Evolutionary conservation across 2,797 vertebrate genomes (phyloP).

Genomic region (Triplophysa yarkandensis): DNA sequence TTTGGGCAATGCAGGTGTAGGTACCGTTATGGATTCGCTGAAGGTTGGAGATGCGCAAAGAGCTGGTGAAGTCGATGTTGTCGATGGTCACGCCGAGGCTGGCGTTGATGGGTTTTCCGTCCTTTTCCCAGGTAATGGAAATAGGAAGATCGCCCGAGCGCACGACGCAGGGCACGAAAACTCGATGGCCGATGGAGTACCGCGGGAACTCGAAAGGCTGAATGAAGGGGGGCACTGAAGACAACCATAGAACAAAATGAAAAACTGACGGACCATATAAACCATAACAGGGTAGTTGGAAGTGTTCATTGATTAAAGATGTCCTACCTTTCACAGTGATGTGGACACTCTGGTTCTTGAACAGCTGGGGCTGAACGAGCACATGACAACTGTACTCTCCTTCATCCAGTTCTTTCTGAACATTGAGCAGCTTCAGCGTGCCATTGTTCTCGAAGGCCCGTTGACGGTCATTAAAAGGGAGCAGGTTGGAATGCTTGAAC

Average conservation of each 20-base stretch:
- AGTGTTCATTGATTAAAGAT: background rate
- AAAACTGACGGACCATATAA: background rate
- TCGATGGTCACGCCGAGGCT: constrained; percentile 96
- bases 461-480: constrained; percentile 97
- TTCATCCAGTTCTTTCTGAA: constrained; percentile 96
- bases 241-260: constrained; percentile 3
- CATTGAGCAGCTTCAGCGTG: constrained; percentile 92
- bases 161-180: constrained; percentile 96
- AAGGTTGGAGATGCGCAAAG: constrained; percentile 94
- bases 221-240: constrained; percentile 92
- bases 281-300: too few relatives aligned
- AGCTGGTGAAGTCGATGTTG: constrained; percentile 99
- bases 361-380: constrained; percentile 93
- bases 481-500: constrained; percentile 96
- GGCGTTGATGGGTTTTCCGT: constrained; percentile 89
- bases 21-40: constrained; percentile 96
- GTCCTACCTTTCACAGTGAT: constrained; percentile 91
- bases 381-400: constrained; percentile 97
- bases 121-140: constrained; percentile 98
- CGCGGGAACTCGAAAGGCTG: constrained; percentile 96
- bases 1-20: constrained; percentile 95
- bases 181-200: constrained; percentile 95
- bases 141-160: constrained; percentile 97
- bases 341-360: constrained; percentile 94
- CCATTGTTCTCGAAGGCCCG: constrained; percentile 97